Evolutionary conservation across 2,888 invertebrate species (phyloP).

Genomic region (Meteorus cinctellus): DNA sequence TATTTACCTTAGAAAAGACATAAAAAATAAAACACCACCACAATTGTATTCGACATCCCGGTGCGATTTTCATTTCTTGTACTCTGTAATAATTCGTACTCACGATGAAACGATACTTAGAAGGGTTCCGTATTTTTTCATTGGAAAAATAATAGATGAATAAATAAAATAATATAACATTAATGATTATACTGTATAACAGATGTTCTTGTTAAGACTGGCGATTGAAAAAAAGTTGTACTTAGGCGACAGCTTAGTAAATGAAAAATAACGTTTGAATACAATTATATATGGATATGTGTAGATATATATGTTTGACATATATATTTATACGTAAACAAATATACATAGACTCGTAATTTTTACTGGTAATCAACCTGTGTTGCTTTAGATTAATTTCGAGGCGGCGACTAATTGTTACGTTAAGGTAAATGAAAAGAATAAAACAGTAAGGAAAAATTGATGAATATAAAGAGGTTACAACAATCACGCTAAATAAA

Average conservation of each 20-base stretch:
- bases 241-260: conserved; percentile 39
- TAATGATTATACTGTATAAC: conserved; percentile 20
- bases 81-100: conserved; percentile 25
- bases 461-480: conserved; percentile 6
- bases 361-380: not conserved
- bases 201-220: conserved; percentile 35
- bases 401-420: conserved; percentile 38
- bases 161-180: conserved; percentile 22
- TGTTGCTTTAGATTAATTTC: conserved; percentile 35
- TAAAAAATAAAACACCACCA: conserved; percentile 35
- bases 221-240: conserved; percentile 47
- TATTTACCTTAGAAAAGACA: conserved; percentile 17
- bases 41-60: conserved; percentile 43
- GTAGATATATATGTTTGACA: not conserved
- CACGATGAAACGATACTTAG: conserved; percentile 25
- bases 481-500: not conserved
- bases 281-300: conserved; percentile 1
- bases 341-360: not conserved
- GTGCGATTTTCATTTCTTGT: conserved; percentile 29
- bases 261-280: conserved; percentile 17
- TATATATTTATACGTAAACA: not conserved
- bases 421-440: conserved; percentile 16
- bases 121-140: conserved; percentile 31
- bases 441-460: conserved; percentile 1
- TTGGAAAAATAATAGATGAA: conserved; percentile 6